phyloP scores from a whole-genome alignment of 2,113 vertebrate genomes.

The Tenrec ecaudatus region DNA sequence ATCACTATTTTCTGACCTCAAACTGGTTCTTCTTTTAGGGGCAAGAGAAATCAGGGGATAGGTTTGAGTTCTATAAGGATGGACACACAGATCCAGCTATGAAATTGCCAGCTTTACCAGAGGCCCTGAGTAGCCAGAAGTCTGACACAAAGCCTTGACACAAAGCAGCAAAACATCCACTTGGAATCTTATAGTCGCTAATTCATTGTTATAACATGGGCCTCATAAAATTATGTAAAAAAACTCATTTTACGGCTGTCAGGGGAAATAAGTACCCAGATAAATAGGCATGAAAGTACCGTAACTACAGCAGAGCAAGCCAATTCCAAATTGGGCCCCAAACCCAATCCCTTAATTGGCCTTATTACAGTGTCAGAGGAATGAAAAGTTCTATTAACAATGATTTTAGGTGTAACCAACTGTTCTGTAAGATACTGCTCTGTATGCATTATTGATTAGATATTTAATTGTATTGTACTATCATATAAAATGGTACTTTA shows the following conservation, averaged over 20 bases:
- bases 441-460: conserved; percentile 50
- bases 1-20: neutral
- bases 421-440: neutral
- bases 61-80: neutral
- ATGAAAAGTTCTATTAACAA: conserved; percentile 62
- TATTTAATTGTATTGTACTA: conserved; percentile 44
- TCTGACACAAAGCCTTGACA: conserved; percentile 58
- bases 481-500: conserved; percentile 58
- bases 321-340: conserved; percentile 34
- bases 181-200: conserved; percentile 64
- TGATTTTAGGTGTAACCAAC: conserved; percentile 54
- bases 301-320: conserved; percentile 33
- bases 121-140: neutral
- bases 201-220: conserved; percentile 74
- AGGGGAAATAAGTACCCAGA: conserved; percentile 65
- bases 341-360: conserved; percentile 38
- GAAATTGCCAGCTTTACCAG: neutral
- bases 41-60: neutral
- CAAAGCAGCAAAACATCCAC: conserved; percentile 52
- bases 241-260: conserved; percentile 70
- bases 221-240: conserved; percentile 76
- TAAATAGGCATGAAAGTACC: conserved; percentile 58
- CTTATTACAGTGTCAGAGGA: conserved; percentile 52
- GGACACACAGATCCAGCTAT: conserved; percentile 38
- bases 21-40: conserved; percentile 16